A percentile compares a stretch with the other conserved stretches of the same genome.
phyloP scores from a whole-genome alignment of 2,797 vertebrate species.

The Scolopax rusticola region DNA sequence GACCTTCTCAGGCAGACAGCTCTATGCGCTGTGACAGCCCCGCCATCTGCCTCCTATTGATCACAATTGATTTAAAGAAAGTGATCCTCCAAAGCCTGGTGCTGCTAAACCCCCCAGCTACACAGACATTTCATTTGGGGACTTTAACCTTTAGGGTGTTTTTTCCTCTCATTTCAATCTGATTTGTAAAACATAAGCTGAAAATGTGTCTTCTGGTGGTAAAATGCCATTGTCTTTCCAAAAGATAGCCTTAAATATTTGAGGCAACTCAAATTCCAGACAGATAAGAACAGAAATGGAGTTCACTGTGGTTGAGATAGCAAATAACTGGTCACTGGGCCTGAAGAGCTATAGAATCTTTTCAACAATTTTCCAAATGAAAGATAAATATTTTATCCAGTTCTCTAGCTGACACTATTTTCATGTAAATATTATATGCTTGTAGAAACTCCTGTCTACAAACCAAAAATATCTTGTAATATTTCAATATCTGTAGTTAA shows the following conservation, averaged over 20 bases:
- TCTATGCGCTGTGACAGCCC: conserved; percentile 73
- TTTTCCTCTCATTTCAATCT: conserved; percentile 6
- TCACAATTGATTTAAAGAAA: conserved; percentile 72
- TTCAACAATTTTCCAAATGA: background rate
- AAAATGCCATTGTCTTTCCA: background rate
- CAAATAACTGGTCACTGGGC: background rate
- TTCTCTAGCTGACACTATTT: background rate
- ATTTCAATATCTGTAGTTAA: background rate
- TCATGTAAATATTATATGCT: background rate
- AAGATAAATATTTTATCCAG: background rate
- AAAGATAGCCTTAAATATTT: background rate
- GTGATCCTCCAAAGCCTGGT: conserved; percentile 46
- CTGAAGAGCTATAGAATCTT: background rate
- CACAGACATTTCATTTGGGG: background rate
- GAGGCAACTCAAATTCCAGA: background rate
- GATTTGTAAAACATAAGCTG: conserved; percentile 2
- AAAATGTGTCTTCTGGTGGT: background rate
- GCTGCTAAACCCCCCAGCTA: conserved; percentile 35
- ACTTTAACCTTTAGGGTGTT: conserved; percentile 33
- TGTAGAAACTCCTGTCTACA: background rate
- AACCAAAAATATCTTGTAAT: background rate
- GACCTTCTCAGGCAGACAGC: conserved; percentile 79
- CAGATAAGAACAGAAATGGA: background rate
- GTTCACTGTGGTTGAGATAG: background rate
- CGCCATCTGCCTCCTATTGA: conserved; percentile 76